A percentile compares a stretch with the other conserved stretches of the same genome.
phyloP scores from a whole-genome alignment of 2,888 invertebrate genomes.

The Pseudolycoriella hygida region DNA sequence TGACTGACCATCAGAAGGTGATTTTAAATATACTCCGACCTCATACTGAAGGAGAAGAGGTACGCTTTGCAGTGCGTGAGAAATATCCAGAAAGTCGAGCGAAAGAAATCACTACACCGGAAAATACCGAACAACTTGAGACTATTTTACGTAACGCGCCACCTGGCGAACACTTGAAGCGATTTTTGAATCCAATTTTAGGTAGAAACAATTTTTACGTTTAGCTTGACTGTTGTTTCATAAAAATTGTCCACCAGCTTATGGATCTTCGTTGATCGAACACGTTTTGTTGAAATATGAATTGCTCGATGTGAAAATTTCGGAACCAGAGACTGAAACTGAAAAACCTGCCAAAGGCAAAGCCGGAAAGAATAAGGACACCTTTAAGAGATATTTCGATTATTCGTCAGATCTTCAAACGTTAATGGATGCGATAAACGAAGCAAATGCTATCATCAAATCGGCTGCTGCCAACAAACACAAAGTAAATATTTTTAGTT shows the following conservation, averaged over 20 bases:
- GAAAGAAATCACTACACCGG: conserved; percentile 38
- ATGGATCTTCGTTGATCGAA: conserved; percentile 81
- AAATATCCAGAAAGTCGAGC: conserved; percentile 72
- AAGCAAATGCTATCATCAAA: conserved; percentile 47
- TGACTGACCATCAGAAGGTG: conserved; percentile 77
- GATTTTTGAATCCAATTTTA: conserved; percentile 61
- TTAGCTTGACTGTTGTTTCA: too few species aligned
- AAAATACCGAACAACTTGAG: conserved; percentile 35
- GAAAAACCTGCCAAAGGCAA: conserved; percentile 6
- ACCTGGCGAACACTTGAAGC: conserved; percentile 60
- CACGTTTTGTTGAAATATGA: conserved; percentile 64
- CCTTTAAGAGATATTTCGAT: conserved; percentile 31
- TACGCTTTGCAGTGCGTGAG: conserved; percentile 80
- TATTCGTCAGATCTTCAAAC: conserved; percentile 39
- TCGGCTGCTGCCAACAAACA: conserved; percentile 33
- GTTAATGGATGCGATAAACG: conserved; percentile 44
- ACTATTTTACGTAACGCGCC: conserved; percentile 44
- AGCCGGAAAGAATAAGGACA: conserved; percentile 11
- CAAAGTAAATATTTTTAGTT: conserved; percentile 33
- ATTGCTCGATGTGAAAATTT: conserved; percentile 39
- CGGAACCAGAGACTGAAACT: conserved; percentile 1
- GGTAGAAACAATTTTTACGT: conserved; percentile 29
- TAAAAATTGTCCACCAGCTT: too few species aligned
- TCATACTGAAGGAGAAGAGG: conserved; percentile 78
- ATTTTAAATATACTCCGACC: conserved; percentile 89